Evolutionary conservation across 1,140 invertebrate species (phyloP), one percentile per base, ranked within the genome.

Genomic region (Philopotamus ludificatus): DNA sequence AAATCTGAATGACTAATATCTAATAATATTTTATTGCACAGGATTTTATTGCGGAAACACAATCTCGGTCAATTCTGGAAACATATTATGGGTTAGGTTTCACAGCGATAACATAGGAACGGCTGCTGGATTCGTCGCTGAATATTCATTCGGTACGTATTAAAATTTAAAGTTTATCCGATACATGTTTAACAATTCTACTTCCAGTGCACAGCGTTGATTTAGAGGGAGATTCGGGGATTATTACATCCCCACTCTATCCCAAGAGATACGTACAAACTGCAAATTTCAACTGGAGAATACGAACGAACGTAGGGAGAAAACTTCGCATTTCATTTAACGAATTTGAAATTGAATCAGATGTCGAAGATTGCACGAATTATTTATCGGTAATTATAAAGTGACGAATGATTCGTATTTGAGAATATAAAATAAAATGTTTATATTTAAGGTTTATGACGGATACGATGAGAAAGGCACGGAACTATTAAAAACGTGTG

Each of bases 71-170:
- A 82, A 84, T 67, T 74, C 89, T 1, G 76, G 76, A 1, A 73
- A 81, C 12, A 80, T 77, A 28, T 71, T 95, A 2, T 96, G 91
- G 87, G 80, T 97, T 1, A 89, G 90, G 73, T 97, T 97, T 73
- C 85, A 87, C 66, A 91, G 88, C 68, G 84, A 89, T 72, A 78
- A 79, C 15, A 78, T 83, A 28, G 80, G 80, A 1, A 85, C 85
- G 3, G 86, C 79, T 1, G 77, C 78, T 68, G 94, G 95, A 51
- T 97, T 98, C 75, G 71, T 86, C 15, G 87, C 86, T 1, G 82
- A 87, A 63, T 97, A 90, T 73, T 82, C 75, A 55, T 81, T 91
- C 69, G 73, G 88, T 90, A 76, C 79, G 77, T 72, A 28, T 65
- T 28, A 7, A 7, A 7, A 34, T 34, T 4, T 7, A 34, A 12